These are phyloP conservation scores for Maccullochella peelii DNA, from an alignment of 2,113 vertebrate genomes.

Conservation along the genomic window DNA sequence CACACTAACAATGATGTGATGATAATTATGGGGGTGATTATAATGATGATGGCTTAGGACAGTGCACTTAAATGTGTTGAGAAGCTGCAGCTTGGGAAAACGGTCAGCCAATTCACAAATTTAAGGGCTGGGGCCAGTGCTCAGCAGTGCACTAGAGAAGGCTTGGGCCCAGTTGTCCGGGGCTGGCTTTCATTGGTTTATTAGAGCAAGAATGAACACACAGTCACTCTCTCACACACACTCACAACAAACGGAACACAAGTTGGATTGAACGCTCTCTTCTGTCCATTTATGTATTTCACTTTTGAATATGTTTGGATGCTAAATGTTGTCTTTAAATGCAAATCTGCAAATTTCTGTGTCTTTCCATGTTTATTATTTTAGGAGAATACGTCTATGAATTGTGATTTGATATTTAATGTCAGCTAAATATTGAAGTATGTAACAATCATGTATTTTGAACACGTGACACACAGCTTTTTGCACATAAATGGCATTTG, in stretches of 20 bases:
- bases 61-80: constrained; percentile 51
- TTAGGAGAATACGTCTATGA: not conserved
- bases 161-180: not conserved
- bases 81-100: constrained; percentile 10
- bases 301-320: not conserved
- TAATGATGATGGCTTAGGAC: constrained; percentile 61
- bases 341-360: not conserved
- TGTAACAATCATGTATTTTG: too few relatives aligned
- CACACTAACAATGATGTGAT: constrained; percentile 61
- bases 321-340: not conserved
- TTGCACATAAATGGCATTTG: not conserved
- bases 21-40: constrained; percentile 62
- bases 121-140: not conserved
- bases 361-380: not conserved
- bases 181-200: constrained; percentile 1
- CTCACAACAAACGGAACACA: not conserved
- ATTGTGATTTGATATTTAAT: not conserved
- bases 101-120: constrained; percentile 10
- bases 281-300: not conserved
- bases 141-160: constrained; percentile 6
- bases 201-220: not conserved
- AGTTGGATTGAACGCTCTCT: not conserved
- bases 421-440: not conserved
- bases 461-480: not conserved
- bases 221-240: not conserved